phyloP scores from a whole-genome alignment of 2,888 invertebrate species.

The Blomia tropicalis region DNA sequence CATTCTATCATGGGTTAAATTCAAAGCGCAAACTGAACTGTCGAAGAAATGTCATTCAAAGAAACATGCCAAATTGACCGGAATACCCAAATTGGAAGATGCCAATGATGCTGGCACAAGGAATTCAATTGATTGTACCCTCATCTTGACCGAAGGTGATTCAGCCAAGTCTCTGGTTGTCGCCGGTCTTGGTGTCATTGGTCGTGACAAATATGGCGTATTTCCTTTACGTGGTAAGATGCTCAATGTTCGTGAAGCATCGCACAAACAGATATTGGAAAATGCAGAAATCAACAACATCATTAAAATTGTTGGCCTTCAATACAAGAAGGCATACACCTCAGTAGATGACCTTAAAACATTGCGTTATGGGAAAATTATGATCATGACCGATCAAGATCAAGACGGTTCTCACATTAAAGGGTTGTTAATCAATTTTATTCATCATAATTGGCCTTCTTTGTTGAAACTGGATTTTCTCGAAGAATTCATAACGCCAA shows the following conservation, averaged over 20 bases:
- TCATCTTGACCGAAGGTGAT: slow-evolving; percentile 98
- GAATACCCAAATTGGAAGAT: slow-evolving; percentile 87
- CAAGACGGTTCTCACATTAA: slow-evolving; percentile 99
- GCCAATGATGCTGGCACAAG: slow-evolving; percentile 88
- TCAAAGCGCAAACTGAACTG: slow-evolving; percentile 76
- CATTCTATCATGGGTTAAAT: slow-evolving; percentile 86
- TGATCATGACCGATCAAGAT: slow-evolving; percentile 99
- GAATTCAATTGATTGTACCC: slow-evolving; percentile 71
- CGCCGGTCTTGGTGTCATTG: slow-evolving; percentile 80
- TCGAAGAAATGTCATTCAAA: slow-evolving; percentile 67
- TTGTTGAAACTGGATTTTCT: slow-evolving; percentile 70
- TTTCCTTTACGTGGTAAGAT: slow-evolving; percentile 92
- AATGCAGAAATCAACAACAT: slow-evolving; percentile 93
- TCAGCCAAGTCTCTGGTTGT: slow-evolving; percentile 96
- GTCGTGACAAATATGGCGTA: slow-evolving; percentile 84
- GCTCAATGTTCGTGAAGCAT: slow-evolving; percentile 90
- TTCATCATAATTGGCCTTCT: slow-evolving; percentile 96
- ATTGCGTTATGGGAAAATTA: slow-evolving; percentile 80
- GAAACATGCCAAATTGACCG: slow-evolving; percentile 73
- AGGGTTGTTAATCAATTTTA: slow-evolving; percentile 91
- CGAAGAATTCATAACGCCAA: slow-evolving; percentile 97
- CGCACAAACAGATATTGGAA: slow-evolving; percentile 83
- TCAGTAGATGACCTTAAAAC: slow-evolving; percentile 67
- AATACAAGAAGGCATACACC: slow-evolving; percentile 86
- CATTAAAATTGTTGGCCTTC: slow-evolving; percentile 86